These are phyloP conservation scores for Cinclus mexicanus DNA, from an alignment of 2,113 vertebrate genomes.

Conservation along the genomic window DNA sequence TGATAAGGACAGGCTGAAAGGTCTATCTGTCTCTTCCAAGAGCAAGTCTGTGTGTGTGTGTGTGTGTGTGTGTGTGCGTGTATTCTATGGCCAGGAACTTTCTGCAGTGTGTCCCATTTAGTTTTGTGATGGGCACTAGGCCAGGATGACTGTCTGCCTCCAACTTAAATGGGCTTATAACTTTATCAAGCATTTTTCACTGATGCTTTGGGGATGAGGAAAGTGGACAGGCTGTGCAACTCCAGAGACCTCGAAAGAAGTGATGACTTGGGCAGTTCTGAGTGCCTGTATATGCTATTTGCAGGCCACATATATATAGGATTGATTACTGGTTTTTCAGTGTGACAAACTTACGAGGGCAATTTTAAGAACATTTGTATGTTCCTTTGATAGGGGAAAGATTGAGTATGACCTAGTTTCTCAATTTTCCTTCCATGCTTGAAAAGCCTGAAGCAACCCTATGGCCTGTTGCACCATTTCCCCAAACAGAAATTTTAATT, in stretches of 20 bases:
- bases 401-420: background rate
- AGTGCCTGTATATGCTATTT: background rate
- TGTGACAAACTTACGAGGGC: background rate
- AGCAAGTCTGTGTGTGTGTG: background rate
- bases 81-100: background rate
- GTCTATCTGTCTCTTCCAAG: background rate
- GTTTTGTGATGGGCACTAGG: constrained; percentile 21
- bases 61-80: background rate
- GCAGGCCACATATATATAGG: background rate
- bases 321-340: background rate
- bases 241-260: constrained; percentile 26
- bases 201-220: constrained; percentile 15
- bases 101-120: constrained; percentile 35
- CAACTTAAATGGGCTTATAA: constrained; percentile 38
- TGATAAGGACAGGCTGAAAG: constrained; percentile 11
- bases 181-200: constrained; percentile 32
- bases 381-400: background rate
- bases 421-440: background rate
- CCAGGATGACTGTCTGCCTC: constrained; percentile 62
- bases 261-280: background rate
- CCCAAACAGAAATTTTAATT: constrained; percentile 1
- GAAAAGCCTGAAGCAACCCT: background rate
- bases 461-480: background rate
- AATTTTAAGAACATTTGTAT: background rate
- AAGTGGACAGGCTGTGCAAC: background rate